These are phyloP conservation scores for Otolemur crassicaudatus DNA, from an alignment of 2,797 vertebrate species.

Conservation along the genomic window DNA sequence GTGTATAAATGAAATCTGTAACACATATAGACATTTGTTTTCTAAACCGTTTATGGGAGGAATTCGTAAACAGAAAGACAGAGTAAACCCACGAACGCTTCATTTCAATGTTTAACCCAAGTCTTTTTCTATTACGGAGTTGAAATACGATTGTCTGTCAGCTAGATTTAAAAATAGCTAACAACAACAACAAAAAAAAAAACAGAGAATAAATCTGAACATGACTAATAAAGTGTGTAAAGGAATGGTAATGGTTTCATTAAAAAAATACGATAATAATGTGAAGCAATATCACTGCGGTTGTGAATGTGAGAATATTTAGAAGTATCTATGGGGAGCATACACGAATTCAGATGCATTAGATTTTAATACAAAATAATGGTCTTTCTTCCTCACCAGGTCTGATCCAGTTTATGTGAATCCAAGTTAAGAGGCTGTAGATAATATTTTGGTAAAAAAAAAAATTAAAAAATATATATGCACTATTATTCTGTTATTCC, in stretches of 20 bases:
- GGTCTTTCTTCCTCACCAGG: background rate
- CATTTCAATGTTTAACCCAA: slow-evolving; percentile 85
- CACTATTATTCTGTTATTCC: background rate
- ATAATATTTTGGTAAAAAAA: background rate
- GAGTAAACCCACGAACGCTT: slow-evolving; percentile 82
- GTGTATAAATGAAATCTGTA: slow-evolving; percentile 88
- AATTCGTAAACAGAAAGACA: slow-evolving; percentile 82
- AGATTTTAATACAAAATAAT: background rate
- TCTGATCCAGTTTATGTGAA: background rate
- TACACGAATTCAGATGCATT: background rate
- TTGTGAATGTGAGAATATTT: background rate
- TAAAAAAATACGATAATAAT: background rate
- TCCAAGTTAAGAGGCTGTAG: background rate
- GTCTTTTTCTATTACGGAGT: slow-evolving; percentile 85
- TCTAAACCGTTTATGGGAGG: slow-evolving; percentile 83
- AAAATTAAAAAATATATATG: background rate
- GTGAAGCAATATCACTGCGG: fast-evolving
- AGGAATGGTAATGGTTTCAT: slow-evolving; percentile 58
- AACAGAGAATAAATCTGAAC: slow-evolving; percentile 75
- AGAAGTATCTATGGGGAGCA: background rate
- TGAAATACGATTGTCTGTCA: slow-evolving; percentile 83
- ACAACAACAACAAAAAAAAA: background rate
- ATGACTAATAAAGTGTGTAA: slow-evolving; percentile 69
- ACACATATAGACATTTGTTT: slow-evolving; percentile 86
- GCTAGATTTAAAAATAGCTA: slow-evolving; percentile 78